phyloP scores from a whole-genome alignment of 2,113 vertebrate genomes.

The Salvelinus alpinus region DNA sequence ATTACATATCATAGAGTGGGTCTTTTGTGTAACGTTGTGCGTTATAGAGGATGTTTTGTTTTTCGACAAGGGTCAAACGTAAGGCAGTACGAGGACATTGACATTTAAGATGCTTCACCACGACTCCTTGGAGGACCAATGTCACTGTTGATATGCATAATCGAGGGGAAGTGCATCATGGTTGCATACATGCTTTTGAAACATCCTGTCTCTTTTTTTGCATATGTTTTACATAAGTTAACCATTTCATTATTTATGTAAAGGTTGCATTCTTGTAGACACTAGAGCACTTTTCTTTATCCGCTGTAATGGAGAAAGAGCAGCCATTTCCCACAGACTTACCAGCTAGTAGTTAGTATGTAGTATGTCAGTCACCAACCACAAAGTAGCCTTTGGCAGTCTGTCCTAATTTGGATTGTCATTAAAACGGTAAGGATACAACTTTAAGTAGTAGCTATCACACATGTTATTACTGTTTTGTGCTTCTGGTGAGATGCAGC shows the following conservation, averaged over 20 bases:
- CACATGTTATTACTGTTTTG: slow-evolving; percentile 23
- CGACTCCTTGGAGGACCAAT: slow-evolving; percentile 40
- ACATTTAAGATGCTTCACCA: slow-evolving; percentile 52
- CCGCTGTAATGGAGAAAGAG: slow-evolving; percentile 28
- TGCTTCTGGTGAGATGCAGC: slow-evolving; percentile 28
- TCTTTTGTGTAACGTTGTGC: slow-evolving; percentile 29
- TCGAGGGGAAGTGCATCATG: slow-evolving; percentile 46
- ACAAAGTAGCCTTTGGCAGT: neutral
- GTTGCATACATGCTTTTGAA: slow-evolving; percentile 31
- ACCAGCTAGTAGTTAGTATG: neutral
- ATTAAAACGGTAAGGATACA: neutral
- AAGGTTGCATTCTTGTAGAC: slow-evolving; percentile 38
- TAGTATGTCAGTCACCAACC: neutral
- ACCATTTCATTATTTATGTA: slow-evolving; percentile 49
- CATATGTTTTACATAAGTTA: slow-evolving; percentile 60
- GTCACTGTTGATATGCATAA: slow-evolving; percentile 52
- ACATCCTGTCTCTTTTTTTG: slow-evolving; percentile 50
- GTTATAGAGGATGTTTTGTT: slow-evolving; percentile 47
- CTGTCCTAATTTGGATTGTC: neutral
- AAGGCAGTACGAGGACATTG: slow-evolving; percentile 41
- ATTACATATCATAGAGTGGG: slow-evolving; percentile 55
- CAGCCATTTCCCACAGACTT: slow-evolving; percentile 28
- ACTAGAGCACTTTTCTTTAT: slow-evolving; percentile 36
- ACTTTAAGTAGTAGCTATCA: slow-evolving; percentile 26
- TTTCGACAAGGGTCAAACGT: slow-evolving; percentile 27